phyloP scores from a whole-genome alignment of 1,140 invertebrate species.

The Philotrypesis tridentata region DNA sequence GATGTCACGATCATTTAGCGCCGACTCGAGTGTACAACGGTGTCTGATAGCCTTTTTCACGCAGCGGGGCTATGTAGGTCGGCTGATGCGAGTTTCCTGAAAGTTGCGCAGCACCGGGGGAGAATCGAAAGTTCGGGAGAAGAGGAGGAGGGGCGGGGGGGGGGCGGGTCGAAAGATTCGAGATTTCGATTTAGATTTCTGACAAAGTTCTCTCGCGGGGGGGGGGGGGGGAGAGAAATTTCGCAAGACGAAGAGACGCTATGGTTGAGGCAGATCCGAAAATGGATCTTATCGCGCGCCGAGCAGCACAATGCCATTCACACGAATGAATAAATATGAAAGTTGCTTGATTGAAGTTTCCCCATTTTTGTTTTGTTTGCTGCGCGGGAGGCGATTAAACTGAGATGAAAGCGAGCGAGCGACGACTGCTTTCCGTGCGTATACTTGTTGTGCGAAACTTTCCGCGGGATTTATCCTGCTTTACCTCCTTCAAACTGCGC shows the following conservation, averaged over 20 bases:
- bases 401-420: neutral
- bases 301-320: neutral
- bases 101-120: neutral
- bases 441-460: no score
- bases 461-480: no score
- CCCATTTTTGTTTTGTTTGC: neutral
- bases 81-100: neutral
- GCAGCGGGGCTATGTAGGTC: neutral
- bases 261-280: neutral
- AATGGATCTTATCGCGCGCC: neutral
- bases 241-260: neutral
- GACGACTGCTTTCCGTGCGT: no score
- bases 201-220: neutral
- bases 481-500: no score
- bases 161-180: neutral
- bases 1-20: no score
- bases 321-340: neutral
- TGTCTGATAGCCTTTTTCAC: neutral
- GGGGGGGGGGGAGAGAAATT: neutral
- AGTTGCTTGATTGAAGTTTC: neutral
- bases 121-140: neutral
- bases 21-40: no score
- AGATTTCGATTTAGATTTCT: slow-evolving; percentile 25
- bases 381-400: neutral
- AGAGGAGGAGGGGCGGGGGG: neutral